phyloP scores from a whole-genome alignment of 2,888 invertebrate species.

The Notodonta ziczac region DNA sequence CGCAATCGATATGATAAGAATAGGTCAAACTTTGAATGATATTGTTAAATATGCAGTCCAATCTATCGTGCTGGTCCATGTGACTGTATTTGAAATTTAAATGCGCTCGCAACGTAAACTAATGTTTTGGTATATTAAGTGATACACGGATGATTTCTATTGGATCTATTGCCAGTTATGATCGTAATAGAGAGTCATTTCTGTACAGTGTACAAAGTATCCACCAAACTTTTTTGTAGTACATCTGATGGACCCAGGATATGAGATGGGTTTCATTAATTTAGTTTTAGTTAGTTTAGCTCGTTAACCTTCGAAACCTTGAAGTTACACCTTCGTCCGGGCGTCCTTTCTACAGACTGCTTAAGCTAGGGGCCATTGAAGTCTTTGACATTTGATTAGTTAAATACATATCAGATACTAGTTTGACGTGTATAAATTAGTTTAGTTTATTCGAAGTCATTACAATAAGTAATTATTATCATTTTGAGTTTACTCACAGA shows the following conservation, averaged over 20 bases:
- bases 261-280: no score
- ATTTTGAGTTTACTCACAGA: no score
- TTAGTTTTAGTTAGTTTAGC: no score
- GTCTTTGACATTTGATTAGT: background rate
- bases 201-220: no score
- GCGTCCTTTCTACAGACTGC: background rate
- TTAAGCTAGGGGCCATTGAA: background rate
- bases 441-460: background rate
- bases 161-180: conserved; percentile 10
- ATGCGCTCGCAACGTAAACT: conserved; percentile 28
- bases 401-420: background rate
- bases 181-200: no score
- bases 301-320: background rate
- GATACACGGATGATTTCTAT: conserved; percentile 24
- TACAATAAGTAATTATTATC: no score
- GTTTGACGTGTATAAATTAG: background rate
- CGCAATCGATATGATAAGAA: conserved; percentile 34
- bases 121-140: conserved; percentile 31
- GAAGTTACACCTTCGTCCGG: background rate
- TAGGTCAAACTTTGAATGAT: conserved; percentile 49
- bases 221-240: no score
- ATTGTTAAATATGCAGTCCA: conserved; percentile 31
- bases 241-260: no score
- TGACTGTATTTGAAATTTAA: conserved; percentile 51
- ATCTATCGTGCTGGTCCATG: conserved; percentile 46